A percentile compares a stretch with the other conserved stretches of the same genome.
Conservation (phyloP, 1,140 invertebrate species). For the Chymomyza costata region DNA sequence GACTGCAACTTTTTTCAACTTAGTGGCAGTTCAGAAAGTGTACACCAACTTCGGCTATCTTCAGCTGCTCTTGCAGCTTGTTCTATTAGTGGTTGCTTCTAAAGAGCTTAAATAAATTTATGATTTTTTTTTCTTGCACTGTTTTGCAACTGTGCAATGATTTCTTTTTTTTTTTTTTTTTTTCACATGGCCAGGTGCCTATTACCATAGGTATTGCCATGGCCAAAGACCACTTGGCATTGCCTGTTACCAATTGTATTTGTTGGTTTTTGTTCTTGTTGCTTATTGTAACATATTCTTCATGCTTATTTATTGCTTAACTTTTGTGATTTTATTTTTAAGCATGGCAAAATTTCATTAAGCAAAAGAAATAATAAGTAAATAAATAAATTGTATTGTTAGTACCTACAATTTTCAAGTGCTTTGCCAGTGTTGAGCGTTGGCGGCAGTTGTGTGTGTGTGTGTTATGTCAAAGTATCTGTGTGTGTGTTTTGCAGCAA, state of each 20-base stretch:
- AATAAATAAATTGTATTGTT: no score
- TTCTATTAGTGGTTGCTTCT: constrained; percentile 11
- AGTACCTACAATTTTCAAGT: constrained; percentile 50
- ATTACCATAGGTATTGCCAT: no score
- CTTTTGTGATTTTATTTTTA: constrained; percentile 62
- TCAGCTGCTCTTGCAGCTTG: constrained; percentile 8
- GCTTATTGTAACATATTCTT: constrained; percentile 33
- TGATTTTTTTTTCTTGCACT: constrained; percentile 23
- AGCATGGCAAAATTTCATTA: constrained; percentile 67
- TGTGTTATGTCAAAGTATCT: background rate
- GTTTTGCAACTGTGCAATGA: no score
- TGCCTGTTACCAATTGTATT: background rate
- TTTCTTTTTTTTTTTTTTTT: no score
- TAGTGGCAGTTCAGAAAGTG: no score
- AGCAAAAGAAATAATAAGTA: no score
- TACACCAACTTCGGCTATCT: background rate
- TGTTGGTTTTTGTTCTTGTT: background rate
- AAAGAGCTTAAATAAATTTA: constrained; percentile 63
- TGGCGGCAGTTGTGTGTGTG: constrained; percentile 3
- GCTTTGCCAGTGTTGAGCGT: background rate
- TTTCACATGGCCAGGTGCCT: no score
- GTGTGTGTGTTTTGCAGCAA: constrained; percentile 40
- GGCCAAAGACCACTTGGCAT: no score
- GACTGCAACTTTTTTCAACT: no score
- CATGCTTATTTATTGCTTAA: constrained; percentile 45